A percentile compares a stretch with the other conserved stretches of the same genome.
Conservation (phyloP, 2,888 invertebrate genomes). For the Hymenopus coronatus region DNA sequence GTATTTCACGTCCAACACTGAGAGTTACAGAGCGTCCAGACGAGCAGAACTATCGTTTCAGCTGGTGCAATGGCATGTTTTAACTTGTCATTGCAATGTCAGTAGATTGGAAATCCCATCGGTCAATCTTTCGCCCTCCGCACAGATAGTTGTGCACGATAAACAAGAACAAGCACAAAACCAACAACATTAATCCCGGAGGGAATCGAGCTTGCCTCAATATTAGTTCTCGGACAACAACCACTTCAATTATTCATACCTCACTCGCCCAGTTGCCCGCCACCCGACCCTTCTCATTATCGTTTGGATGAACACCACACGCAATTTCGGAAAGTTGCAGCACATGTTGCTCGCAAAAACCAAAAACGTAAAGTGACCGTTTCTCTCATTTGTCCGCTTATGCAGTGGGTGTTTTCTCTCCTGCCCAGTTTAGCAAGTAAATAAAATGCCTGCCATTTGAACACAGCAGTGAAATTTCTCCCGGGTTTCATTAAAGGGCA, state of each 20-base stretch:
- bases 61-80: too few relatives aligned
- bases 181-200: background rate
- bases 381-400: background rate
- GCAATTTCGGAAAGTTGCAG: background rate
- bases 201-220: background rate
- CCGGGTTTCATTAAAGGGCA: too few relatives aligned
- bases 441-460: background rate
- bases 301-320: background rate
- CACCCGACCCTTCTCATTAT: background rate
- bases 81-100: background rate
- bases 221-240: background rate
- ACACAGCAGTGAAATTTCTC: too few relatives aligned
- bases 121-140: background rate
- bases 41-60: too few relatives aligned
- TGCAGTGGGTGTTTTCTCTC: background rate
- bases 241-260: background rate
- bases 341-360: background rate
- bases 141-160: background rate
- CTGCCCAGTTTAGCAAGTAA: background rate
- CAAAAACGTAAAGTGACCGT: background rate
- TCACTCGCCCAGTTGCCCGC: background rate
- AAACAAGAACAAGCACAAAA: background rate
- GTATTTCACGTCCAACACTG: too few relatives aligned
- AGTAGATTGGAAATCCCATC: background rate
- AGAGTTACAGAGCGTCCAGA: too few relatives aligned